Conservation (phyloP, 2,888 invertebrate genomes). For the Belgica antarctica region DNA sequence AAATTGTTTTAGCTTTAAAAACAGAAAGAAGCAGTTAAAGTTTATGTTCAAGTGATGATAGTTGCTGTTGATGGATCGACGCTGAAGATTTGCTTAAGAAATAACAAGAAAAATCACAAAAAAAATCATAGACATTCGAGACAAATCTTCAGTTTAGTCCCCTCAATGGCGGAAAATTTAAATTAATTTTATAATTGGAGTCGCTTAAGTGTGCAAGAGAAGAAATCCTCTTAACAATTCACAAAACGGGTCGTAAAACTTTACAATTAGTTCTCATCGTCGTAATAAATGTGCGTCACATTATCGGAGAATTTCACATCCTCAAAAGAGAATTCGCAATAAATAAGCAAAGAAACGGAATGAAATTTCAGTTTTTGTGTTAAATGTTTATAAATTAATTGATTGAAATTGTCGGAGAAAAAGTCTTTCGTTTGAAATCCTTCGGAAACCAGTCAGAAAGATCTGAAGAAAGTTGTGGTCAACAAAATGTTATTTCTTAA, state of each 20-base stretch:
- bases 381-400: conserved; percentile 27
- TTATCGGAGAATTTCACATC: not conserved
- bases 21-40: no score
- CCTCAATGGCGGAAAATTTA: not conserved
- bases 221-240: not conserved
- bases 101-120: no score
- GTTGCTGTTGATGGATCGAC: no score
- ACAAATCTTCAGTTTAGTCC: no score
- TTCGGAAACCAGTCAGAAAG: not conserved
- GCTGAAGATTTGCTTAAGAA: no score
- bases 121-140: not conserved
- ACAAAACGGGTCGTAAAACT: conserved; percentile 22
- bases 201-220: not conserved
- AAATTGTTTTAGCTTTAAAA: not conserved
- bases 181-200: not conserved
- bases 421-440: not conserved
- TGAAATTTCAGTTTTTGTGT: not conserved
- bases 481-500: no score
- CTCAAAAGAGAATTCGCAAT: not conserved
- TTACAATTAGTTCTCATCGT: not conserved
- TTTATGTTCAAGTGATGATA: not conserved
- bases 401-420: not conserved
- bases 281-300: not conserved
- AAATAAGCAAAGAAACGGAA: not conserved
- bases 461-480: no score